A percentile compares a stretch with the other conserved stretches of the same genome.
Evolutionary conservation across 2,888 invertebrate species (phyloP).

Genomic region (Leptopilina drosophilae): DNA sequence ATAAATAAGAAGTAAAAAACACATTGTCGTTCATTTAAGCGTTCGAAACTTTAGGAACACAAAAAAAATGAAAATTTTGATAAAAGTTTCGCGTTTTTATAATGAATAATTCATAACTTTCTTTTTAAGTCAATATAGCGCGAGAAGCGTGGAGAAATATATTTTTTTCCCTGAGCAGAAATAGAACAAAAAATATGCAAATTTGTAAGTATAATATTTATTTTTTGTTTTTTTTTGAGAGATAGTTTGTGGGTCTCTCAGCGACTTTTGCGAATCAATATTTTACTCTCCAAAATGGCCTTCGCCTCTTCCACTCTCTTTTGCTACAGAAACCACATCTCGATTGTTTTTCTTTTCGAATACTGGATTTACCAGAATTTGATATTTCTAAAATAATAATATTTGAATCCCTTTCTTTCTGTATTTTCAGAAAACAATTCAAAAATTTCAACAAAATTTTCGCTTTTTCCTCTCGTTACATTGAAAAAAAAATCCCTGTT

Average conservation of each 20-base stretch:
- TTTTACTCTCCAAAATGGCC: slow-evolving; percentile 25
- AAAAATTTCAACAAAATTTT: too few species aligned
- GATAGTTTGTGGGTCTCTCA: background rate
- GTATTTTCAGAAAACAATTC: too few species aligned
- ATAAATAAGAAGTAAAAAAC: too few species aligned
- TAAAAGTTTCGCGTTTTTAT: background rate
- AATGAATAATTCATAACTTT: too few species aligned
- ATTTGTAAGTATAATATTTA: background rate
- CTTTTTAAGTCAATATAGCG: too few species aligned
- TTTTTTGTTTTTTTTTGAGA: background rate
- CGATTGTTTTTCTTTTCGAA: slow-evolving; percentile 16
- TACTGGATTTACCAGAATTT: slow-evolving; percentile 13
- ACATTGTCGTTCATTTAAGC: too few species aligned
- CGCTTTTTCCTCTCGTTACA: too few species aligned
- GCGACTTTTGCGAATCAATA: background rate
- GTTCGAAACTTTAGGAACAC: too few species aligned
- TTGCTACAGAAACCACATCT: slow-evolving; percentile 6
- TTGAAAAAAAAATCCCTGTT: background rate
- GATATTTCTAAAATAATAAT: background rate
- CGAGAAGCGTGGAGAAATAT: background rate
- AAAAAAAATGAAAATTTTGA: background rate
- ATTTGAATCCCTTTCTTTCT: too few species aligned
- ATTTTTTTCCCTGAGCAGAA: background rate
- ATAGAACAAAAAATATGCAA: background rate
- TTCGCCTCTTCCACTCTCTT: slow-evolving; percentile 20